Evolutionary conservation across 1,140 invertebrate species (phyloP).

Genomic region (Drosophila burlai): DNA sequence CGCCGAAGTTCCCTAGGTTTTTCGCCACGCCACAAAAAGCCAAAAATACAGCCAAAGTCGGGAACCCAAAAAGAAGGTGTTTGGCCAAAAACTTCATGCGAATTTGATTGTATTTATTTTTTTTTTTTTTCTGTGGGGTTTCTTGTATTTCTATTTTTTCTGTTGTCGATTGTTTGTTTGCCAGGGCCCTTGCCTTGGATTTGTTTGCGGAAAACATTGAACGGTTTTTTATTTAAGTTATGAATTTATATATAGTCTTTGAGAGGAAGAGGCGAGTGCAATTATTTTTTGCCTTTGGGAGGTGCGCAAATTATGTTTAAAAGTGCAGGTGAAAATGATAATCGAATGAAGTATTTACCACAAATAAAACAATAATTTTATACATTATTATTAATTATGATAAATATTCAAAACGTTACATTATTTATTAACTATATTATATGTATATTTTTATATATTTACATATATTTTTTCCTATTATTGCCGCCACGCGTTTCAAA

Average conservation of each 20-base stretch:
- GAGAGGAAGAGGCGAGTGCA: background rate
- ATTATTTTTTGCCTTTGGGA: background rate
- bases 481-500: conserved; percentile 7
- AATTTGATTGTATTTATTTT: conserved; percentile 34
- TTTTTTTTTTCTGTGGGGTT: conserved; percentile 2
- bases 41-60: conserved; percentile 43
- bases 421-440: background rate
- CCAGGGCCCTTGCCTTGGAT: conserved; percentile 44
- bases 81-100: conserved; percentile 39
- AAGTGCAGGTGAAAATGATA: background rate
- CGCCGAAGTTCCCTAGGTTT: conserved; percentile 4
- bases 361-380: no score
- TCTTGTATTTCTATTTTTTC: conserved; percentile 18
- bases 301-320: no score
- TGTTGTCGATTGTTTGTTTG: conserved; percentile 33
- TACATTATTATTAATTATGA: no score
- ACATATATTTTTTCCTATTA: background rate
- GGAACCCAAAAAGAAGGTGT: conserved; percentile 36
- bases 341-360: background rate
- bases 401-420: background rate
- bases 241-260: conserved; percentile 4
- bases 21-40: conserved; percentile 30
- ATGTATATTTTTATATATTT: background rate
- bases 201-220: conserved; percentile 48
- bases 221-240: background rate